Base-by-base conservation (phyloP, 2,888 invertebrate genomes). In the Napeogenes inachia region DNA sequence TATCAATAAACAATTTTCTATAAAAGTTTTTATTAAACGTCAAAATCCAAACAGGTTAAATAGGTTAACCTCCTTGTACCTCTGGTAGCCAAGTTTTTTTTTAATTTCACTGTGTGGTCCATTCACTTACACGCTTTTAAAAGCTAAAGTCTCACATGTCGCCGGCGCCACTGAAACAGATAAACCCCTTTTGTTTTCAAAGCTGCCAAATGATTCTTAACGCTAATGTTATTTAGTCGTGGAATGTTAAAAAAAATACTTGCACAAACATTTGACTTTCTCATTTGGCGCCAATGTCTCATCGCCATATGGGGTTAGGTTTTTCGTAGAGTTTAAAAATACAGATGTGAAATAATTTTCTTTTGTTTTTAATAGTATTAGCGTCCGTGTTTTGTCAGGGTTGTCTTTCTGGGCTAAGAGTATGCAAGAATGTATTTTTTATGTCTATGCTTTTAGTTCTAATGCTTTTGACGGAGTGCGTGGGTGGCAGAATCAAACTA, bases 251-350 rank as follows among this genome's bases (percentile, higher is more conserved):
- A 65, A 55, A 69, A 68, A 54, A 68, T 69, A 71, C 67, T 75
- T 73, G 74, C 72, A 71, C 72, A 72, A 71, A 73, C 63, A 67
- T 57, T 69, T 72, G 76, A 70, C 75, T 74, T 74, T 77, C 70
- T 70, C 69, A 71, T 67, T 68, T 42, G 79, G 78, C 79, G 81
- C 78, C 78, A 60, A 63, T 71, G 70, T 75, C 77, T 79, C 73
- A 65, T 72, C 66, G 60, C 46, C 13, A 47, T 42, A 47, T 65
- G 71, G 67, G 70, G 68, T 73, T 70, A 61, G 63, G 65, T 60
- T 66, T 50, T 4, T 50, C 8, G 3, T 42, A 3, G 2, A 35
- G 35, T 12, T 42, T 50, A 38, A 38, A 30, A 33, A 4, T n/a
- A 42, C 12, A 32, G 32, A 47, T 56, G 42, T 13, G 45, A 13